Evolutionary conservation across 1,140 invertebrate genomes (phyloP).

Genomic region (Ips typographus): DNA sequence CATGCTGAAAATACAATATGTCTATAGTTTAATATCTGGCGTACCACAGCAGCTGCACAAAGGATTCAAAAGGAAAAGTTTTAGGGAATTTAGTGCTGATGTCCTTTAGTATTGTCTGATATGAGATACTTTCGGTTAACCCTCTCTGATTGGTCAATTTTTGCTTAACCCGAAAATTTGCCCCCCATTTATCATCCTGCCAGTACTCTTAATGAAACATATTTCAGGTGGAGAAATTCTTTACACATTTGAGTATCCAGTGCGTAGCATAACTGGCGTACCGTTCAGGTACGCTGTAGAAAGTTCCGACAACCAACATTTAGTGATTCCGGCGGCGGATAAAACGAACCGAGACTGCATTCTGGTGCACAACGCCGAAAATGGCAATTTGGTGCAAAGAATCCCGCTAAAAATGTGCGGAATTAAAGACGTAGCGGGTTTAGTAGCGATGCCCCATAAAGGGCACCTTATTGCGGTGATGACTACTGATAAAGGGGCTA

Average conservation of each 20-base stretch:
- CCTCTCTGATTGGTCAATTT: too few relatives aligned
- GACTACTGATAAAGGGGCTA: slow-evolving; percentile 86
- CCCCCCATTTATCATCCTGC: not conserved
- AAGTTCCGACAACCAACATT: slow-evolving; percentile 76
- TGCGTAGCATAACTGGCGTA: slow-evolving; percentile 66
- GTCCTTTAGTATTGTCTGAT: too few relatives aligned
- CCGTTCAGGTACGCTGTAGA: slow-evolving; percentile 73
- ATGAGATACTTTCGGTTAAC: too few relatives aligned
- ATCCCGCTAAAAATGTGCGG: slow-evolving; percentile 65
- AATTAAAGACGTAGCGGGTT: slow-evolving; percentile 66
- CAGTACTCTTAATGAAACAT: not conserved
- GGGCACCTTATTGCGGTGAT: slow-evolving; percentile 82
- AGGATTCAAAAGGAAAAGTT: too few relatives aligned
- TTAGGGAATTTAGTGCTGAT: too few relatives aligned
- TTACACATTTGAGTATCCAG: slow-evolving; percentile 79
- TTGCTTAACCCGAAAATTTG: too few relatives aligned
- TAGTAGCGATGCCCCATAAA: slow-evolving; percentile 81
- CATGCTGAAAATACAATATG: not conserved
- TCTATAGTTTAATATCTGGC: too few relatives aligned
- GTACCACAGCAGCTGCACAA: too few relatives aligned
- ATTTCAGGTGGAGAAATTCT: slow-evolving; percentile 68
- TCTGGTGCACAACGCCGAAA: slow-evolving; percentile 80
- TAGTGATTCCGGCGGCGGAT: slow-evolving; percentile 78
- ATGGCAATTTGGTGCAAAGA: slow-evolving; percentile 77
- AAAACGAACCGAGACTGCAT: slow-evolving; percentile 82